A percentile compares a stretch with the other conserved stretches of the same genome.
Evolutionary conservation across 2,888 invertebrate species (phyloP).

Genomic region (Napeogenes inachia): DNA sequence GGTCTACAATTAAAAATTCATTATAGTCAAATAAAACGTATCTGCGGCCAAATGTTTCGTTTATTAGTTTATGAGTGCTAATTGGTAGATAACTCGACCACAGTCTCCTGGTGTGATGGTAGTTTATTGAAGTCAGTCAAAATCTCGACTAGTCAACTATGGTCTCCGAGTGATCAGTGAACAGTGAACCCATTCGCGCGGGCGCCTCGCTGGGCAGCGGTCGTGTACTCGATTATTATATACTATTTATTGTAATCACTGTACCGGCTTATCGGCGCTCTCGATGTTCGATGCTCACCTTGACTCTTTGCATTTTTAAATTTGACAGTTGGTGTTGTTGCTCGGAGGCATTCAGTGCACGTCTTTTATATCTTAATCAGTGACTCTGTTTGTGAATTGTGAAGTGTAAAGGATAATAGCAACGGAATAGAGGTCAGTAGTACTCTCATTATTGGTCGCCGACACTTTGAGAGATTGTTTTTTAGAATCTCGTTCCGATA

Average conservation of each 20-base stretch:
- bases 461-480: constrained; percentile 17
- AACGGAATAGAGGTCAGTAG: constrained; percentile 32
- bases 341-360: constrained; percentile 1
- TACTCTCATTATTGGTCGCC: constrained; percentile 13
- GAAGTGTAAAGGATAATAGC: constrained; percentile 20
- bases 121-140: constrained; percentile 28
- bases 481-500: constrained; percentile 17
- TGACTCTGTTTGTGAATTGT: constrained; percentile 15
- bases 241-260: constrained; percentile 7
- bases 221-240: constrained; percentile 38
- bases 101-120: constrained; percentile 25
- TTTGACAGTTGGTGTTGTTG: constrained; percentile 27
- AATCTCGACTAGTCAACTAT: constrained; percentile 24
- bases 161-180: neutral
- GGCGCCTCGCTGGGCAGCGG: constrained; percentile 56
- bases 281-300: constrained; percentile 22
- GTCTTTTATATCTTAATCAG: constrained; percentile 14
- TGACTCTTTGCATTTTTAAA: constrained; percentile 22
- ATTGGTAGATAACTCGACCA: constrained; percentile 29
- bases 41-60: constrained; percentile 18
- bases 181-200: constrained; percentile 60
- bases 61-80: constrained; percentile 27
- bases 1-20: constrained; percentile 15
- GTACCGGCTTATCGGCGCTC: constrained; percentile 42
- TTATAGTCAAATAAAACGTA: constrained; percentile 16